Percentiles rank a stretch among this genome's conserved stretches.
phyloP scores from a whole-genome alignment of 1,140 invertebrate species.

The Pogonus chalceus region DNA sequence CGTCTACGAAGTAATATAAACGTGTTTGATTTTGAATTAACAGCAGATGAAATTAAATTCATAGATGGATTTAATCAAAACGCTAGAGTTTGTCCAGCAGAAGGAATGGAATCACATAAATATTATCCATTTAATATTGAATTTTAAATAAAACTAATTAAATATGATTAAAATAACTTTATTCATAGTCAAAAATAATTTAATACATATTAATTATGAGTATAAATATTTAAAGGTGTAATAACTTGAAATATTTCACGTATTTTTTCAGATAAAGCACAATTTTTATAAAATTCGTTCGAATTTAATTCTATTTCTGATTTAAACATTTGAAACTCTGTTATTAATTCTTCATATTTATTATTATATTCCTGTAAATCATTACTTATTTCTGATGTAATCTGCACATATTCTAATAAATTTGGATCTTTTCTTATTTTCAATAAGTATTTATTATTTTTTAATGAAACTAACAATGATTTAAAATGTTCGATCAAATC shows the following conservation, averaged over 20 bases:
- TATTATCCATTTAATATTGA: slow-evolving; percentile 10
- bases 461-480: neutral
- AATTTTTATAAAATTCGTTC: neutral
- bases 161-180: neutral
- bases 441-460: neutral
- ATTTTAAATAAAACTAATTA: neutral
- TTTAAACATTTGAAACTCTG: neutral
- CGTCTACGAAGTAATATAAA: slow-evolving; percentile 46
- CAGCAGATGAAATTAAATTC: slow-evolving; percentile 36
- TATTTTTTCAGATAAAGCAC: neutral
- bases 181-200: too few relatives aligned
- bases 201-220: neutral
- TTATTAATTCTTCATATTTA: neutral
- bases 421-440: neutral
- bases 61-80: slow-evolving; percentile 31
- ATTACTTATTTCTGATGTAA: neutral
- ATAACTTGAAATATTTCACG: neutral
- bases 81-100: neutral
- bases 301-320: neutral
- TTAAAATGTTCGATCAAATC: neutral
- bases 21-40: slow-evolving; percentile 45
- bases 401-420: neutral
- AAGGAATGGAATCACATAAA: neutral
- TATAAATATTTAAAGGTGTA: neutral
- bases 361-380: neutral